phyloP scores from a whole-genome alignment of 2,797 vertebrate genomes.

The Borostomias antarcticus region DNA sequence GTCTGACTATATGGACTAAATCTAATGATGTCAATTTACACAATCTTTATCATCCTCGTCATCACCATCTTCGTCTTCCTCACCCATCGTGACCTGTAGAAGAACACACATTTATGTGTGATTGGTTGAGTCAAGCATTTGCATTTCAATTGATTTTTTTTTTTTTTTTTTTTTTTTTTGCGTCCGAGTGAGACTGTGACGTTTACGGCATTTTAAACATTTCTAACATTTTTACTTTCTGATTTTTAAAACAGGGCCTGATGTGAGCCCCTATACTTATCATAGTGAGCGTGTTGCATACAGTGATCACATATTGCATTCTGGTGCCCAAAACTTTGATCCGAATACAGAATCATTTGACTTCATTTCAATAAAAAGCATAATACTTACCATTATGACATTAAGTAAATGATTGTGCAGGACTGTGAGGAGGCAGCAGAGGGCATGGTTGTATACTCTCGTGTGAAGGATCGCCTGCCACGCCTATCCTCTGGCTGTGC shows the following conservation, averaged over 20 bases:
- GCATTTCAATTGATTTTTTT: not conserved
- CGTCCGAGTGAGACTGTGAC: not conserved
- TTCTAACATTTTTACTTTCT: too few relatives aligned
- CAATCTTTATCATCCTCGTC: not conserved
- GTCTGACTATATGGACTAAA: not conserved
- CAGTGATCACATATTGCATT: not conserved
- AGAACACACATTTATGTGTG: too few relatives aligned
- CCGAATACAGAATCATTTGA: not conserved
- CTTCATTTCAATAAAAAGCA: not conserved
- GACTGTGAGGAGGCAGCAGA: not conserved
- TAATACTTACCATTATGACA: not conserved
- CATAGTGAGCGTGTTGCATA: too few relatives aligned
- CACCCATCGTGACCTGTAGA: not conserved
- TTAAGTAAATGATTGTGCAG: not conserved
- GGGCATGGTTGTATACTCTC: not conserved
- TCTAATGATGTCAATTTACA: not conserved
- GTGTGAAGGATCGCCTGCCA: not conserved
- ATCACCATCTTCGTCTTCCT: not conserved
- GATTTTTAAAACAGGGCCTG: too few relatives aligned
- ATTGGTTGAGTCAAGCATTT: not conserved
- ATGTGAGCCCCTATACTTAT: too few relatives aligned
- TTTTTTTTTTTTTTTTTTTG: not conserved
- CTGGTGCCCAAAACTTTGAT: too few relatives aligned
- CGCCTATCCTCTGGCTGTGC: not conserved
- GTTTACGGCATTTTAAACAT: not conserved